Percentiles rank a stretch among this genome's conserved stretches.
These are phyloP conservation scores for Salvelinus sp. DNA, from an alignment of 2,113 vertebrate species.

Conservation along the genomic window DNA sequence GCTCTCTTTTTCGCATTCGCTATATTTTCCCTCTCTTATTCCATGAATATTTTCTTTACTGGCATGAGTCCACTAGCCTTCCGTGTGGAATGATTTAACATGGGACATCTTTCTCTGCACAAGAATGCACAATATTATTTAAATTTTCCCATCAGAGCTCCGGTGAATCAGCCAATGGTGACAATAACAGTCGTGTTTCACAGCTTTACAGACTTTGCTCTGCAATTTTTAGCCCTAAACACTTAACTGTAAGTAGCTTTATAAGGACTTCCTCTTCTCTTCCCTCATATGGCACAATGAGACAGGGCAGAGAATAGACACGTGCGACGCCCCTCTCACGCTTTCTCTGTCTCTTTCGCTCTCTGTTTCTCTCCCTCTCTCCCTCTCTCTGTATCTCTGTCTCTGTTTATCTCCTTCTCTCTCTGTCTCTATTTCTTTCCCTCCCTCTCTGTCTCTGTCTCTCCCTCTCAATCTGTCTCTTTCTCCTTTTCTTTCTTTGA, in stretches of 20 bases:
- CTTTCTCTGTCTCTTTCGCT: neutral
- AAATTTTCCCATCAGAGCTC: too few species aligned
- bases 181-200: constrained; percentile 31
- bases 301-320: too few species aligned
- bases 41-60: too few species aligned
- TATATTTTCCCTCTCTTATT: too few species aligned
- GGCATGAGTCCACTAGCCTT: too few species aligned
- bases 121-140: too few species aligned
- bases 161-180: constrained; percentile 29
- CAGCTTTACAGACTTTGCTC: constrained; percentile 51
- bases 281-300: neutral
- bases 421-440: neutral
- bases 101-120: too few species aligned
- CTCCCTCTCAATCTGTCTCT: neutral
- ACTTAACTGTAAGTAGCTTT: constrained; percentile 72
- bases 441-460: neutral
- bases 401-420: constrained; percentile 27
- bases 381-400: neutral
- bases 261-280: constrained; percentile 22
- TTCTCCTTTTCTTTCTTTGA: neutral
- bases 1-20: too few species aligned
- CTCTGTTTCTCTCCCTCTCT: constrained; percentile 13
- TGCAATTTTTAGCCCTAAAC: constrained; percentile 60
- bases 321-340: neutral
- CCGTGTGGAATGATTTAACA: too few species aligned